Base-by-base conservation (phyloP, 2,797 vertebrate species). In the Babyrousa celebensis region DNA sequence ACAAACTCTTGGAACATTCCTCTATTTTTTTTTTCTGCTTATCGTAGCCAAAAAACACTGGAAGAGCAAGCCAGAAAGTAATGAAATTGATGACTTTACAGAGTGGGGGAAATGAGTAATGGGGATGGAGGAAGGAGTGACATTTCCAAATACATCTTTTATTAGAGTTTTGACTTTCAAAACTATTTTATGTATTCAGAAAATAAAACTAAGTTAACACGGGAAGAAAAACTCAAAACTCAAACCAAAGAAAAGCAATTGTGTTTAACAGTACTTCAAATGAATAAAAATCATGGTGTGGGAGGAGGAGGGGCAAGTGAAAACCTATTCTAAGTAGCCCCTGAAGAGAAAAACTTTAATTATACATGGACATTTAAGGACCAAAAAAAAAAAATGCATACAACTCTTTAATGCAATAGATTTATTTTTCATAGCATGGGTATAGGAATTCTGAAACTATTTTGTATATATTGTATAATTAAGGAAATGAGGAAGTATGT, bases 181-280 rank as follows among this genome's bases (percentile, higher is more conserved):
- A 54, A 83, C 77, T 36, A 83, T 87, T 78, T 90, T 52, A 83
- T 25, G 32, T 65, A 67, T 67, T 83, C 77, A 82, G 72, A 32
- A 77, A 62, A 72, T 72, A 87, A 86, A 91, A 90, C 23, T 63
- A 86, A 48, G 32, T 62, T 36, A 90, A 85, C 27, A 67, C 87
- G 58, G 85, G 12, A 36, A 16, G 27, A 14, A 23, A 70, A 80
- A 80, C 3, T 85, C 43, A 40, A 40, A 82, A 71, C 36, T 71
- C 80, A 67, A 74, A 27, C 52, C 67, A 85, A 87, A 86, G 36
- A 93, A 27, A 95, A 84, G 48, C 23, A 89, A 74, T 10, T 7
- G 10, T 16, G 72, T 40, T 93, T 75, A 54, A 91, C 0, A 83
- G 18, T 40, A 83, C 86, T 95, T 71, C 29, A 86, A 78, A 78